Evolutionary conservation across 1,140 invertebrate species (phyloP).

Genomic region (Zeugodacus cucurbitae): DNA sequence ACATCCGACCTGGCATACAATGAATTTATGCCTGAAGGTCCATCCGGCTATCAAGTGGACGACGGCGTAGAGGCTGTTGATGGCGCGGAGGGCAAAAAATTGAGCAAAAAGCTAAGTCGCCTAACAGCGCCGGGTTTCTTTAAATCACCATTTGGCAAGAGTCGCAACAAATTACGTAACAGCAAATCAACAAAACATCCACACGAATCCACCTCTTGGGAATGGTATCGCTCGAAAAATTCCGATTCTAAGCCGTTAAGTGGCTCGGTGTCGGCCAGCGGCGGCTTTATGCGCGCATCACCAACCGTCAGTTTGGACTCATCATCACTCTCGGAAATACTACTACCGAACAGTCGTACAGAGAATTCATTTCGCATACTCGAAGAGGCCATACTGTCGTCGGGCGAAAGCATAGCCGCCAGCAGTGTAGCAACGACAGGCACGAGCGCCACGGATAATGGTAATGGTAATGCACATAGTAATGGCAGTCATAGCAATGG

Average conservation of each 20-base stretch:
- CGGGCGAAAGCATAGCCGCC: conserved; percentile 49
- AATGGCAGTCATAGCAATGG: conserved; percentile 46
- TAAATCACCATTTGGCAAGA: conserved; percentile 70
- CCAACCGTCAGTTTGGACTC: conserved; percentile 55
- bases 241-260: conserved; percentile 42
- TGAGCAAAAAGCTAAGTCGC: conserved; percentile 61
- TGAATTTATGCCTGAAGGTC: conserved; percentile 65
- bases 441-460: conserved; percentile 32
- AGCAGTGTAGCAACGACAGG: conserved; percentile 46
- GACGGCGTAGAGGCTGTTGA: conserved; percentile 47
- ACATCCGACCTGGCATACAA: conserved; percentile 62
- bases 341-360: conserved; percentile 53
- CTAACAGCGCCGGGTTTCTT: conserved; percentile 75
- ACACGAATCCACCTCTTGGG: conserved; percentile 64
- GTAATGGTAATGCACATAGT: conserved; percentile 28
- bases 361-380: conserved; percentile 63
- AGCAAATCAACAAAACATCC: conserved; percentile 49
- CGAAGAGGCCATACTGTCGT: conserved; percentile 57
- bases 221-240: conserved; percentile 61
- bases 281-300: conserved; percentile 42
- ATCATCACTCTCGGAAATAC: conserved; percentile 59
- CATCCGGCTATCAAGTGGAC: conserved; percentile 58
- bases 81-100: conserved; percentile 43
- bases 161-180: conserved; percentile 46
- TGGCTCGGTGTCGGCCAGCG: conserved; percentile 8